Conservation (phyloP, 2,888 invertebrate species). For the Taenaris catops region DNA sequence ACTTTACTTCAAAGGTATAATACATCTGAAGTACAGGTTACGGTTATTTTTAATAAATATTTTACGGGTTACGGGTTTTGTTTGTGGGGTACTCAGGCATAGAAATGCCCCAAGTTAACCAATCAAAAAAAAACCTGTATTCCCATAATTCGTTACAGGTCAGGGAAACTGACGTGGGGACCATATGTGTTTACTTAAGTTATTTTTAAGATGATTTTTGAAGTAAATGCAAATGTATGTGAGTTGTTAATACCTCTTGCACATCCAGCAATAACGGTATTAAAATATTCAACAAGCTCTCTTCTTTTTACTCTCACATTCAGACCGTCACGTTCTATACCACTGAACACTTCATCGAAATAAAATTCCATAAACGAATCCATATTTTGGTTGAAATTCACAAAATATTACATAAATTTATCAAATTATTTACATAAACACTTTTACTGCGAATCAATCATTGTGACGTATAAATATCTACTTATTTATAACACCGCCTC, state of each 20-base stretch:
- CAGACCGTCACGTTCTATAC: conserved; percentile 85
- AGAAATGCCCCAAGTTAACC: too few relatives aligned
- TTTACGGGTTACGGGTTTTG: too few relatives aligned
- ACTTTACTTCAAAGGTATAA: too few relatives aligned
- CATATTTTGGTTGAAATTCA: conserved; percentile 78
- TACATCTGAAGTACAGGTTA: too few relatives aligned
- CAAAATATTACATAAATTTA: conserved; percentile 12
- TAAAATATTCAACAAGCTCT: conserved; percentile 87
- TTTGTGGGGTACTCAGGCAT: too few relatives aligned
- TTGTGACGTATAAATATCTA: conserved; percentile 13
- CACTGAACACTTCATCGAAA: conserved; percentile 86
- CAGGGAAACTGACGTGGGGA: too few relatives aligned
- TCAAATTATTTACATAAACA: neutral
- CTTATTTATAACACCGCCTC: neutral
- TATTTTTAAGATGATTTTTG: too few relatives aligned
- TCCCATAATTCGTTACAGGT: too few relatives aligned
- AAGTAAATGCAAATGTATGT: too few relatives aligned
- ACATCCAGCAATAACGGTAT: conserved; percentile 88
- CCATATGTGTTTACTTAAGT: too few relatives aligned
- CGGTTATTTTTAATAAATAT: too few relatives aligned
- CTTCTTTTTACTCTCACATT: conserved; percentile 82
- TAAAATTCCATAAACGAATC: conserved; percentile 89
- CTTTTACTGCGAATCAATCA: neutral
- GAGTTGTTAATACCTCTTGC: conserved; percentile 71
- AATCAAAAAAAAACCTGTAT: too few relatives aligned